Evolutionary conservation across 2,888 invertebrate species (phyloP), one percentile per base, ranked within the genome.

Genomic region (Vannuccia rotundouncinata): DNA sequence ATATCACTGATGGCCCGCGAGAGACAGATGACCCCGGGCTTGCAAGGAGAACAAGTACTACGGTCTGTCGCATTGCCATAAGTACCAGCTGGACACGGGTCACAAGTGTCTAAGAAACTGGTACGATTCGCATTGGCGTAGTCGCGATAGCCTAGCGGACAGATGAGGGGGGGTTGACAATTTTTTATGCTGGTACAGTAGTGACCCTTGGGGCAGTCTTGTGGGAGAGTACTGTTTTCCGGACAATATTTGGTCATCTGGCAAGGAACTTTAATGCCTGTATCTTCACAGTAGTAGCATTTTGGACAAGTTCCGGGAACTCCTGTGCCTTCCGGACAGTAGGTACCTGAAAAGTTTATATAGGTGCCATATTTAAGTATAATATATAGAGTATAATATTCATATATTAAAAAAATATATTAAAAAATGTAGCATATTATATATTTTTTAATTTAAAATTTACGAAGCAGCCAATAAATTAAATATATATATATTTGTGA

Each of bases 171-270:
- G 60, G 85, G 85, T 22, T 66, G 22, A 22, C 66, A 66, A 22
- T 2, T 27, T 2, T 5, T 66, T 5, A 22, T 66, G 25, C 22
- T 27, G 31, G 86, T 85, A 82, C 86, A 86, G 82, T 86, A 86
- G 80, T 84, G 84, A 29, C 86, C 86, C 5, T 83, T 81, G 1
- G 85, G 85, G 82, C 86, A 86, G 1, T 82, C 82, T 31, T 83
- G 84, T 0, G 86, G 86, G 59, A 83, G 83, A 29, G 85, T 84
- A 25, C 86, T 85, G 66, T 82, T 83, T 76, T 84, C 84, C 5
- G 86, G 86, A 81, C 87, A 87, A 81, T 85, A 87, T 82, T 84
- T 86, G 0, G 85, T 86, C 5, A 84, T 84, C 17, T 86, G 86
- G 81, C 87, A 87, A 0, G 85, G 84, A 2, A 83, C 80, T 82